These are phyloP conservation scores for Acrocephalus scirpaceus DNA, from an alignment of 2,797 vertebrate species.

Conservation along the genomic window DNA sequence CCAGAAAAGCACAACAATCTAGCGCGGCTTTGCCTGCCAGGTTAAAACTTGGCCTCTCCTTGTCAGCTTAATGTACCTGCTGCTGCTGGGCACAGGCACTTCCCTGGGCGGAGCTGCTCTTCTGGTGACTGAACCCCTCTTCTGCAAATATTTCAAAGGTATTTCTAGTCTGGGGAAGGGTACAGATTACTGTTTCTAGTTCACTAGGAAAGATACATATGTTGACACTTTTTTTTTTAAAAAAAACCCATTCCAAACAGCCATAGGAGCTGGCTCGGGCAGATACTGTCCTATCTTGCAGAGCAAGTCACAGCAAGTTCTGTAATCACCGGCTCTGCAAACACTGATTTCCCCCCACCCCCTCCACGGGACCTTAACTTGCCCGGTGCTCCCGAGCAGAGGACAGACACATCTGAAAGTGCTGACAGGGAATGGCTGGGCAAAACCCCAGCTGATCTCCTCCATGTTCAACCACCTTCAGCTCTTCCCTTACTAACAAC, in stretches of 20 bases:
- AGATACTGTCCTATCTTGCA: neutral
- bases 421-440: neutral
- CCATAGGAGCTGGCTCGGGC: accelerated
- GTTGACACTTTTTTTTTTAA: neutral
- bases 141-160: neutral
- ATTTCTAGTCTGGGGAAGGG: neutral
- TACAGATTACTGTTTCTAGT: neutral
- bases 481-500: neutral
- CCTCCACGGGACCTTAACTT: accelerated
- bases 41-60: neutral
- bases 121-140: neutral
- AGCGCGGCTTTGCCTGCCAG: neutral
- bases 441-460: neutral
- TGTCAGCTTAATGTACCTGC: neutral
- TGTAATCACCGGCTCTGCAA: neutral
- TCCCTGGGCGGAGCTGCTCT: neutral
- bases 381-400: accelerated
- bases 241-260: neutral
- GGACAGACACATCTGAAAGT: accelerated
- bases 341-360: neutral
- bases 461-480: neutral
- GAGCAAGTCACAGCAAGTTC: neutral
- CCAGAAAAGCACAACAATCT: neutral
- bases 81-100: neutral
- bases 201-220: neutral